These are phyloP conservation scores for Neocrepidodera transversa DNA, from an alignment of 2,888 invertebrate species.

Conservation along the genomic window DNA sequence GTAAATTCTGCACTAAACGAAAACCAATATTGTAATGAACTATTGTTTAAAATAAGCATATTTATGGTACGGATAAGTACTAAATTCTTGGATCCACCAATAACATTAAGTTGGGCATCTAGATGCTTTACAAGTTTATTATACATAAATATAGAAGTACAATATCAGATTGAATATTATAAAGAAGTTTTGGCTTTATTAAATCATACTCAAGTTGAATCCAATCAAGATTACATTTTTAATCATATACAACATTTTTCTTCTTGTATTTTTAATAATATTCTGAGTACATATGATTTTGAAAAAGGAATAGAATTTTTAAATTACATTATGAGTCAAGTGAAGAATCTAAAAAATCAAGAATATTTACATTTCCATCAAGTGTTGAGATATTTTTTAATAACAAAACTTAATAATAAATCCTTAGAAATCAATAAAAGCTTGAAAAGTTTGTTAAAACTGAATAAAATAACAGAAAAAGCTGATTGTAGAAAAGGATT, in stretches of 20 bases:
- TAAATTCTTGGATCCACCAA: constrained; percentile 10
- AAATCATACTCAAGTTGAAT: background rate
- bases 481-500: constrained; percentile 11
- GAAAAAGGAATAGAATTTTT: constrained; percentile 28
- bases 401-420: constrained; percentile 18
- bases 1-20: constrained; percentile 9
- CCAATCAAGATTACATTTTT: constrained; percentile 18
- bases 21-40: constrained; percentile 1
- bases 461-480: constrained; percentile 7
- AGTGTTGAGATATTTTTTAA: constrained; percentile 27
- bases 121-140: constrained; percentile 23
- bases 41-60: constrained; percentile 16
- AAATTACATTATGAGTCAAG: constrained; percentile 1
- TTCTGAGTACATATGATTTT: constrained; percentile 29
- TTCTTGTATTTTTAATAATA: constrained; percentile 25
- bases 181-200: constrained; percentile 16
- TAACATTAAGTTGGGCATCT: constrained; percentile 16
- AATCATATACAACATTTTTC: constrained; percentile 26
- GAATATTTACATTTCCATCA: constrained; percentile 24
- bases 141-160: constrained; percentile 5
- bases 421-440: constrained; percentile 19
- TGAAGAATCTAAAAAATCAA: constrained; percentile 10
- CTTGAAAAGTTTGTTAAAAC: constrained; percentile 18
- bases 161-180: constrained; percentile 21
- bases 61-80: constrained; percentile 23